These are phyloP conservation scores for Conchocele bisecta DNA, from an alignment of 2,888 invertebrate species.

Conservation along the genomic window DNA sequence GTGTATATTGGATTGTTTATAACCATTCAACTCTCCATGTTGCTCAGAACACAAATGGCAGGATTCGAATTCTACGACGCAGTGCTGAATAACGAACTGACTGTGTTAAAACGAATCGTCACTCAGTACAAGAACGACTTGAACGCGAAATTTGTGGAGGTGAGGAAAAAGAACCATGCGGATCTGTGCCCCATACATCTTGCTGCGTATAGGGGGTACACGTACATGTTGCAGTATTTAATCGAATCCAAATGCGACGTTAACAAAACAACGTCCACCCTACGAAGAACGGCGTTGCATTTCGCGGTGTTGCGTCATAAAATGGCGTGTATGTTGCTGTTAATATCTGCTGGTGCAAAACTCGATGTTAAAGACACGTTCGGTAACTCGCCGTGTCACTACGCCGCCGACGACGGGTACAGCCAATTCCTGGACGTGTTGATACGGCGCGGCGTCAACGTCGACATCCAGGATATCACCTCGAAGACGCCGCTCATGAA, in stretches of 20 bases:
- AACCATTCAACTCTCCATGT: too few species aligned
- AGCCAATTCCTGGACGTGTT: slow-evolving; percentile 80
- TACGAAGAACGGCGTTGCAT: slow-evolving; percentile 81
- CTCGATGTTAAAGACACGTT: slow-evolving; percentile 82
- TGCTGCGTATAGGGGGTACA: slow-evolving; percentile 81
- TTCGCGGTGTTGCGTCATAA: slow-evolving; percentile 82
- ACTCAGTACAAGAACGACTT: slow-evolving; percentile 81
- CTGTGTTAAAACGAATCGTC: slow-evolving; percentile 78
- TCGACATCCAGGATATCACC: slow-evolving; percentile 82
- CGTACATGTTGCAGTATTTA: slow-evolving; percentile 80
- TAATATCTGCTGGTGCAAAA: slow-evolving; percentile 80
- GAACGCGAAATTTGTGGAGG: slow-evolving; percentile 81
- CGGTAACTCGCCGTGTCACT: slow-evolving; percentile 82
- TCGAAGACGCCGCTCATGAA: slow-evolving; percentile 82
- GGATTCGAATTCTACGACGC: slow-evolving; percentile 82
- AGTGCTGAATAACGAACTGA: slow-evolving; percentile 82
- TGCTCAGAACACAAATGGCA: slow-evolving; percentile 77
- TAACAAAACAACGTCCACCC: slow-evolving; percentile 79
- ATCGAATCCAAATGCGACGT: slow-evolving; percentile 81
- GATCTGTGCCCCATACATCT: slow-evolving; percentile 82
- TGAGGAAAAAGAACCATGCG: slow-evolving; percentile 81
- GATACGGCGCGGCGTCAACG: slow-evolving; percentile 78
- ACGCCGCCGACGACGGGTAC: slow-evolving; percentile 82
- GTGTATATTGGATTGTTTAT: too few species aligned
- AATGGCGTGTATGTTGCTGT: slow-evolving; percentile 81